Conservation (phyloP, 2,797 vertebrate species). For the Tragelaphus eurycerus region DNA sequence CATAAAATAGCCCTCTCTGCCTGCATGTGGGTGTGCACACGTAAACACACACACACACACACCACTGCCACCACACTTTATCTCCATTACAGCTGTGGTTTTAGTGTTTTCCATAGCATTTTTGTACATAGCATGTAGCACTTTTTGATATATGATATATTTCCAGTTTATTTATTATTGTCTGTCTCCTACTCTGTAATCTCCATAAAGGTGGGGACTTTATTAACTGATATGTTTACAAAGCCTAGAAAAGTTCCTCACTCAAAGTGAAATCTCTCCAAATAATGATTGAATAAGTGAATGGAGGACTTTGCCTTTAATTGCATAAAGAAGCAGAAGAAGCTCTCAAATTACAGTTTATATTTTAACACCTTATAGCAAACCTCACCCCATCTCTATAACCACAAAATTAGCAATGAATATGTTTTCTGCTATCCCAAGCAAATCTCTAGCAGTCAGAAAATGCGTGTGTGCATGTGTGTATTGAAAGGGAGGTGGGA, state of each 20-base stretch:
- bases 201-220: background rate
- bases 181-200: background rate
- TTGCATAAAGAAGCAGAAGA: background rate
- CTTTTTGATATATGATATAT: background rate
- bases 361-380: background rate
- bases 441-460: background rate
- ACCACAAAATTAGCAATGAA: background rate
- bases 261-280: background rate
- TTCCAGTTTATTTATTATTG: background rate
- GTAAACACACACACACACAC: rapidly evolving
- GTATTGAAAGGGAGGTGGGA: background rate
- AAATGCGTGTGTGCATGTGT: background rate
- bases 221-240: background rate
- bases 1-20: background rate
- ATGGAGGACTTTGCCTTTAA: background rate
- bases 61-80: background rate
- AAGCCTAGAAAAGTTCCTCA: background rate
- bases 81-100: background rate
- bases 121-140: background rate
- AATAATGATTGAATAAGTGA: constrained; percentile 34
- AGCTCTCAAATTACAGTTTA: constrained; percentile 44
- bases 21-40: rapidly evolving
- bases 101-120: background rate
- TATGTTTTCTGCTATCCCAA: background rate
- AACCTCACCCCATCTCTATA: background rate